Conservation (phyloP, 2,113 vertebrate species). For the Neofelis nebulosa region DNA sequence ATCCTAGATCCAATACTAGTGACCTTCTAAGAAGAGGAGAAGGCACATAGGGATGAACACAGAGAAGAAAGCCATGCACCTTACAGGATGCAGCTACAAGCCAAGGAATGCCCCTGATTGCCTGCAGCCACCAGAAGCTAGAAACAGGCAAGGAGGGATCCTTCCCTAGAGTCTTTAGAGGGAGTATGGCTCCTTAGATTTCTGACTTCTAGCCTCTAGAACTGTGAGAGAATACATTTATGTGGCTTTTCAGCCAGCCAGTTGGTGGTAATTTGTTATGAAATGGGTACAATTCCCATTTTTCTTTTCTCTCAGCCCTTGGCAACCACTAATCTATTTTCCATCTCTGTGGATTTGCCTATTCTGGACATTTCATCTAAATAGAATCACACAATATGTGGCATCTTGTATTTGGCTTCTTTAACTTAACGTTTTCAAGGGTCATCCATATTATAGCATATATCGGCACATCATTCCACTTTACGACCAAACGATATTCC, state of each 20-base stretch:
- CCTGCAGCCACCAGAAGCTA: neutral
- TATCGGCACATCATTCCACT: neutral
- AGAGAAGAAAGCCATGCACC: neutral
- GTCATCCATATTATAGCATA: neutral
- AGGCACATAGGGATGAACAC: neutral
- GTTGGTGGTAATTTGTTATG: neutral
- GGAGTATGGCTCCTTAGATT: neutral
- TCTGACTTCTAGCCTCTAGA: neutral
- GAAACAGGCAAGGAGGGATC: neutral
- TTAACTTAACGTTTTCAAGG: neutral
- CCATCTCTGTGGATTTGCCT: neutral
- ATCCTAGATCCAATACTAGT: neutral
- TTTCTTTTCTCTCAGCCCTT: neutral
- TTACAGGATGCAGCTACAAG: neutral
- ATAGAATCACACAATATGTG: neutral
- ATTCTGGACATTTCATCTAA: neutral
- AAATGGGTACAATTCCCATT: neutral
- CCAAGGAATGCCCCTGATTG: neutral
- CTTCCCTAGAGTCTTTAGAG: neutral
- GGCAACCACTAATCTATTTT: neutral
- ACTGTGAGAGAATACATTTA: neutral
- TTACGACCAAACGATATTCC: neutral
- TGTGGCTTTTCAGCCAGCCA: neutral
- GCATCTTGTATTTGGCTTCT: neutral
- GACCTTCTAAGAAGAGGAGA: neutral